Evolutionary conservation across 2,797 vertebrate genomes (phyloP), one percentile per base, ranked within the genome.

Genomic region (Oryzias dopingdopingensis): DNA sequence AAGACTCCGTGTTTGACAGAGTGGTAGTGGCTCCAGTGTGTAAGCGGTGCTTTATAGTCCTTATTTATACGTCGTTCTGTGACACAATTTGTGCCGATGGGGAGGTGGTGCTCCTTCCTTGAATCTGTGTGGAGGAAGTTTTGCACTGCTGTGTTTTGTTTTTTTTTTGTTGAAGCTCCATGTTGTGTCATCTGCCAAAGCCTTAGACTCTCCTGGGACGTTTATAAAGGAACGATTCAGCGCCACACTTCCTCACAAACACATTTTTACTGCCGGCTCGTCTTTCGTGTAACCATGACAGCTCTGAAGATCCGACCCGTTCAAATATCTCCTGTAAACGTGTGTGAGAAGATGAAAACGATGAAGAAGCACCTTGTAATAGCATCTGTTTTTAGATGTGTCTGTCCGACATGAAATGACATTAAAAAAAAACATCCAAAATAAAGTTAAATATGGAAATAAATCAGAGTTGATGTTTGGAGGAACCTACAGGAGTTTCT

Each of bases 11-110:
- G 49, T 67, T 45, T 20, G 26, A 22, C 20, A 26, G 3, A 42
- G 12, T 40, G 37, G 20, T 42, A 22, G 62, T 70, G 56, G 52
- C 62, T 64, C 57, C 49, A 2, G 72, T 61, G 65, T 79, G 70
- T 71, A 46, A 56, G 45, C 49, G 47, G 71, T 67, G 69, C 54
- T 84, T 67, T 71, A 56, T 69, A 17, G 48, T 67, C 51, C 42
- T 73, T 81, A 84, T 85, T 85, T 81, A 80, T 86, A 65, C 48
- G 70, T 67, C 53, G 62, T 78, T 77, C 72, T 74, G 76, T 86
- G 69, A 88, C 60, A 80, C 86, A 89, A 86, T 70, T 0, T 23
- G 44, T 14, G 51, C 54, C 0, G 57, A 58, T 43, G 67, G 48
- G 47, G 53, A 49, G 60, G 16, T 42, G 37, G 4, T 42, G 44